Conservation (phyloP, 2,113 vertebrate genomes). For the Triplophysa rosa region DNA sequence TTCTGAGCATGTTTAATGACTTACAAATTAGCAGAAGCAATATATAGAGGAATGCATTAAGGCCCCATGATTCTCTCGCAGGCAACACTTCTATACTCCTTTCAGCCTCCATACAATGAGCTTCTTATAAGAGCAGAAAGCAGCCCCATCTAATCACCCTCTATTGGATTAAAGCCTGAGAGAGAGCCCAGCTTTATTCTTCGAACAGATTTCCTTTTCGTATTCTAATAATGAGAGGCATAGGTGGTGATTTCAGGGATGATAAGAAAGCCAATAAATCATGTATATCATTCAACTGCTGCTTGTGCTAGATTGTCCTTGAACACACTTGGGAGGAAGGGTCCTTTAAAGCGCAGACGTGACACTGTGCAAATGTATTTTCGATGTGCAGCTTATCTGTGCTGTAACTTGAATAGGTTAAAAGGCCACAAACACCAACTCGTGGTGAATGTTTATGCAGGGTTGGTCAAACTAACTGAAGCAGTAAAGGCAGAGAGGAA, state of each 20-base stretch:
- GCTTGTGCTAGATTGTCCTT: neutral
- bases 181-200: slow-evolving; percentile 67
- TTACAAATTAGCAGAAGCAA: slow-evolving; percentile 51
- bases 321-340: neutral
- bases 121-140: slow-evolving; percentile 69
- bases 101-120: slow-evolving; percentile 70
- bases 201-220: slow-evolving; percentile 62
- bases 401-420: neutral
- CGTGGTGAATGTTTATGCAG: neutral
- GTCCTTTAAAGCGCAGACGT: neutral
- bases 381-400: neutral
- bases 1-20: slow-evolving; percentile 30
- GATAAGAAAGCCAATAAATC: slow-evolving; percentile 37
- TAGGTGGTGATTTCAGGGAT: slow-evolving; percentile 30
- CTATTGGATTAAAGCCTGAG: slow-evolving; percentile 72
- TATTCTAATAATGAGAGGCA: slow-evolving; percentile 41
- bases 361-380: neutral
- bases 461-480: too few relatives aligned
- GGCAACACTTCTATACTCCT: slow-evolving; percentile 58
- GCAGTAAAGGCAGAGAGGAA: too few relatives aligned
- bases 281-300: slow-evolving; percentile 13
- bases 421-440: neutral
- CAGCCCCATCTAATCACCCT: slow-evolving; percentile 68
- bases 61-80: slow-evolving; percentile 40
- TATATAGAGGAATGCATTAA: slow-evolving; percentile 62